Conservation (phyloP, 2,888 invertebrate species). For the Eretmocerus hayati region DNA sequence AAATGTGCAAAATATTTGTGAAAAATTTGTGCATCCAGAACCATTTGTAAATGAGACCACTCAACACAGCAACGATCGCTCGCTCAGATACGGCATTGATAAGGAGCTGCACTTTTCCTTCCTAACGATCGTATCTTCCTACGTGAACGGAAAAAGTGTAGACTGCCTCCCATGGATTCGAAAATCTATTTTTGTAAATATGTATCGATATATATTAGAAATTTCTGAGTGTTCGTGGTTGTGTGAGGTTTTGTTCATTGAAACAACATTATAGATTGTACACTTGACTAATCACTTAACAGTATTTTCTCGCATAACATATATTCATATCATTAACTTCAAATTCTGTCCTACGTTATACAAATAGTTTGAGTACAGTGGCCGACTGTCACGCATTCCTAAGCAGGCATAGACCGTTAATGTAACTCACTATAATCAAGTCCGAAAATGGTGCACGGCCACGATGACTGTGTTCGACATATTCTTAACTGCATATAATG, state of each 20-base stretch:
- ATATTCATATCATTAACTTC: slow-evolving; percentile 40
- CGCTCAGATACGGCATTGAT: slow-evolving; percentile 7
- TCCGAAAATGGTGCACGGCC: too few species aligned
- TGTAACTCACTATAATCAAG: slow-evolving; percentile 25
- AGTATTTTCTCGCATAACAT: slow-evolving; percentile 19
- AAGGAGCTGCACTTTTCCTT: slow-evolving; percentile 8
- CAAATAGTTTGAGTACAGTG: slow-evolving; percentile 41
- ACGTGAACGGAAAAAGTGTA: too few species aligned
- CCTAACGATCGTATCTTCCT: too few species aligned
- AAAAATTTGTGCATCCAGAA: slow-evolving; percentile 35
- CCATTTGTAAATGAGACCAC: slow-evolving; percentile 1
- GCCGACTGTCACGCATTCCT: slow-evolving; percentile 32
- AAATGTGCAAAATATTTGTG: slow-evolving; percentile 47
- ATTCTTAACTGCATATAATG: too few species aligned
- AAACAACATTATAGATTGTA: slow-evolving; percentile 41
- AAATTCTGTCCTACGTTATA: slow-evolving; percentile 40
- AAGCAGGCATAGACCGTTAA: slow-evolving; percentile 43
- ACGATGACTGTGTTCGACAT: too few species aligned
- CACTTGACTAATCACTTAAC: slow-evolving; percentile 37
- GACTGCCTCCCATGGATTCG: too few species aligned
- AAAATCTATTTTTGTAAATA: slow-evolving; percentile 30
- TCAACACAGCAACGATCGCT: slow-evolving; percentile 7
- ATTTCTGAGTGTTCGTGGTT: slow-evolving; percentile 24
- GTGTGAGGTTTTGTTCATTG: slow-evolving; percentile 35
- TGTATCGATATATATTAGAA: slow-evolving; percentile 29